Base-by-base conservation (phyloP, 1,140 invertebrate species). In the Zaprionus ghesquierei region DNA sequence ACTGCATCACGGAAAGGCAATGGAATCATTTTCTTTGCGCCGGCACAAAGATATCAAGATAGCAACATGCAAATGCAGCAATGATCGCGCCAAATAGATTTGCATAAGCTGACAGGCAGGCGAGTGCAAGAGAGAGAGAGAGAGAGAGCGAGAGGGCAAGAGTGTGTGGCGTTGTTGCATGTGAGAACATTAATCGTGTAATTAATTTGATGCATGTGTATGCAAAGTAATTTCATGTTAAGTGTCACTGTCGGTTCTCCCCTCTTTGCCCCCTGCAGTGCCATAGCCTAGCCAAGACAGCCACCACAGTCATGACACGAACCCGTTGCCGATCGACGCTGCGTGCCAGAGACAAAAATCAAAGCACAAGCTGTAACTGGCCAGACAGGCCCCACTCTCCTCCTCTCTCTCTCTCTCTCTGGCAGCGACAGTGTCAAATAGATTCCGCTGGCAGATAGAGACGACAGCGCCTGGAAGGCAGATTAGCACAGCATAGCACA, bases 181-280 rank as follows among this genome's bases (percentile, higher is more conserved):
- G 84, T 84, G 89, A 91, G 73, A 81, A 80, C 90, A 92, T 92
- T 92, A 92, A 92, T 92, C 90, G 90, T 90, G 87, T 92, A 92
- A 92, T 92, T 92, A 92, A 92, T 92, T 92, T 92, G 90, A 92
- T 90, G 89, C 89, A 92, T 90, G 90, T 84, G 90, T 90, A 91
- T 91, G 87, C 90, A 91, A 91, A 91, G 87, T 91, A 89, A 91
- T 90, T 91, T 91, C 90, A 91, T 91, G 90, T 91, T 89, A 90
- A 91, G 63, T 91, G 90, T 91, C 84, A 89, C 79, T 66, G 77
- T 76, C 76, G 69, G 62, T 54, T 41, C n/a, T 6, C n/a, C 35
- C 1, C n/a, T 8, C n/a, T n/a, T n/a, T 9, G 12, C 13, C 13
- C 5, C 29, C 6, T 13, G 13, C 33, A 12, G 3, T 33, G 10